Base-by-base conservation (phyloP, 2,113 vertebrate species). In the Origma solitaria region DNA sequence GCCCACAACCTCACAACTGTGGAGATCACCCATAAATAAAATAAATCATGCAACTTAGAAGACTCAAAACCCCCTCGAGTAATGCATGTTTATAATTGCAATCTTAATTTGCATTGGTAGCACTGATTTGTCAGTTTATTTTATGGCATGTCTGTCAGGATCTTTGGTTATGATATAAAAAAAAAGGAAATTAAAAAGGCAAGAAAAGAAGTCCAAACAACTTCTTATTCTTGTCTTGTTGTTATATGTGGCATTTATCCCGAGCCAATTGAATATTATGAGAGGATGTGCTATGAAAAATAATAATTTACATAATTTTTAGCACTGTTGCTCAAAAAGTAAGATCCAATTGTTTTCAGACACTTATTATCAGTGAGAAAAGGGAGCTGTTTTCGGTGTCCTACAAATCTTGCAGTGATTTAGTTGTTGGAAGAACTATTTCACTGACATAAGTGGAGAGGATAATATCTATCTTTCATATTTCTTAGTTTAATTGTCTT, bases 401-500 rank as follows among this genome's bases (percentile, higher is more conserved):
- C 50, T 90, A 80, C 50, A 90, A 75, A 77, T 69, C 30, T 65
- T 77, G 25, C 31, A 72, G 42, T 22, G 22, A 88, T 93, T 79
- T 77, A 86, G 40, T 57, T 90, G 79, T 62, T 93, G 81, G 30
- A 94, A 90, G 86, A 92, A 90, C 76, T 73, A 70, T 37, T 77
- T 79, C 35, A 71, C 21, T 90, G 79, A 70, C 44, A 38, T 56
- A 71, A 94, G 60, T 81, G 56, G 47, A 88, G 60, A 84, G 76
- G 42, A 92, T 86, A 93, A 83, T 83, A 90, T 86, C 62, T 82
- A n/a, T 90, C 54, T 91, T 93, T 86, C 62, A 81, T 76, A 86
- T 78, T 95, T 77, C 69, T 95, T 90, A 56, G 60, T 75, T 96
- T 92, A 95, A 96, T 90, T 96, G 82, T 82, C 69, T 71, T 90